Percentiles rank a stretch among this genome's conserved stretches.
Conservation (phyloP, 2,888 invertebrate genomes). For the Apotomis turbidana region DNA sequence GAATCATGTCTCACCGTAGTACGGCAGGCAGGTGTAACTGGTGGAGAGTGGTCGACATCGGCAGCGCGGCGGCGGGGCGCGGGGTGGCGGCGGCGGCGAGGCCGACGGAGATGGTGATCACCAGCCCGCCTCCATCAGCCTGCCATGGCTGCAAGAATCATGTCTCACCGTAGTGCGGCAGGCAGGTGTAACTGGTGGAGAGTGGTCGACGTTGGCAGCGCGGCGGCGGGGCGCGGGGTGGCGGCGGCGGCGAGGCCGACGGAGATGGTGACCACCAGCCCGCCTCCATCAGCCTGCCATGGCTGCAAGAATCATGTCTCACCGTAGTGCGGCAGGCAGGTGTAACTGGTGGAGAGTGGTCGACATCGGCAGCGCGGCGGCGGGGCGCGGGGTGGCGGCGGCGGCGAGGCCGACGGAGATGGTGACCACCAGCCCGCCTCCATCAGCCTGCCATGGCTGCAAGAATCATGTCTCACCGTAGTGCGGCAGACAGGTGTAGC, state of each 20-base stretch:
- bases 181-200: slow-evolving; percentile 75
- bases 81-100: slow-evolving; percentile 77
- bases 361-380: slow-evolving; percentile 78
- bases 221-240: slow-evolving; percentile 76
- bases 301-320: slow-evolving; percentile 57
- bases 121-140: slow-evolving; percentile 78
- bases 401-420: slow-evolving; percentile 77
- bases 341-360: slow-evolving; percentile 75
- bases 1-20: slow-evolving; percentile 62
- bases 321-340: slow-evolving; percentile 77
- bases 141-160: slow-evolving; percentile 67
- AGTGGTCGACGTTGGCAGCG: slow-evolving; percentile 77
- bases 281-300: slow-evolving; percentile 77
- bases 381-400: slow-evolving; percentile 79
- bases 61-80: slow-evolving; percentile 78
- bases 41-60: slow-evolving; percentile 73
- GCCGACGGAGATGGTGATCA: slow-evolving; percentile 77
- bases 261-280: slow-evolving; percentile 77
- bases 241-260: slow-evolving; percentile 78
- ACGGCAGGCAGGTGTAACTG: slow-evolving; percentile 77
- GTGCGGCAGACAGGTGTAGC: slow-evolving; percentile 77
- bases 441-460: slow-evolving; percentile 79
- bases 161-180: slow-evolving; percentile 72
- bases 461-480: slow-evolving; percentile 61
- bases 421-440: slow-evolving; percentile 77